A percentile compares a stretch with the other conserved stretches of the same genome.
phyloP scores from a whole-genome alignment of 2,113 vertebrate species.

The Colinus virginianus region DNA sequence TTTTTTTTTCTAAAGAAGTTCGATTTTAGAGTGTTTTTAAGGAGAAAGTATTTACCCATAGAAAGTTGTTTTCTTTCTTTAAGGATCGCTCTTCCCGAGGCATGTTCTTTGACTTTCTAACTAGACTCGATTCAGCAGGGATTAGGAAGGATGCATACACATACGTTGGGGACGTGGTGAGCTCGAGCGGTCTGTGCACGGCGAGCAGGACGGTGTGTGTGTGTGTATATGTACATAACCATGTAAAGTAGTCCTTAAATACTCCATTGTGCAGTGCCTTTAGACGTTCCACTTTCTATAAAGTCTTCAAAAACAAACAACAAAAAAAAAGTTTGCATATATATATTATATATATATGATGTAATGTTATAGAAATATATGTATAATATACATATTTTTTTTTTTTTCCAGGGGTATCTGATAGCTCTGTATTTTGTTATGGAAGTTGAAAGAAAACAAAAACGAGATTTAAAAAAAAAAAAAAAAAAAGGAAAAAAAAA shows the following conservation, averaged over 20 bases:
- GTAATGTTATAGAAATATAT: constrained; percentile 86
- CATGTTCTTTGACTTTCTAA: constrained; percentile 46
- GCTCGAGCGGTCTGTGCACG: background rate
- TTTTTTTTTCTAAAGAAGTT: background rate
- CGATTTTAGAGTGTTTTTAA: constrained; percentile 43
- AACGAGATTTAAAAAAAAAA: too few relatives aligned
- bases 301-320: constrained; percentile 71
- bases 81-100: background rate
- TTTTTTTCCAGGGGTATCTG: constrained; percentile 84
- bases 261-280: constrained; percentile 83
- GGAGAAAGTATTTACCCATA: constrained; percentile 19
- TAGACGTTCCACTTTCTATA: constrained; percentile 81
- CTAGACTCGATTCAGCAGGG: constrained; percentile 64
- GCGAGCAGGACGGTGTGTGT: constrained; percentile 51
- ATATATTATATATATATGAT: constrained; percentile 86
- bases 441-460: constrained; percentile 61
- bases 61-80: background rate
- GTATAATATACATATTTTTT: constrained; percentile 84
- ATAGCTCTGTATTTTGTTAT: constrained; percentile 87
- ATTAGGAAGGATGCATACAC: constrained; percentile 38
- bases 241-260: constrained; percentile 67
- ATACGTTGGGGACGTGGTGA: background rate
- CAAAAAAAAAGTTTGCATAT: constrained; percentile 75
- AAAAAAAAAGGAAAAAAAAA: too few relatives aligned
- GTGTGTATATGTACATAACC: constrained; percentile 70